These are phyloP conservation scores for Myopa tessellatipennis DNA, from an alignment of 2,888 invertebrate species.

Conservation along the genomic window DNA sequence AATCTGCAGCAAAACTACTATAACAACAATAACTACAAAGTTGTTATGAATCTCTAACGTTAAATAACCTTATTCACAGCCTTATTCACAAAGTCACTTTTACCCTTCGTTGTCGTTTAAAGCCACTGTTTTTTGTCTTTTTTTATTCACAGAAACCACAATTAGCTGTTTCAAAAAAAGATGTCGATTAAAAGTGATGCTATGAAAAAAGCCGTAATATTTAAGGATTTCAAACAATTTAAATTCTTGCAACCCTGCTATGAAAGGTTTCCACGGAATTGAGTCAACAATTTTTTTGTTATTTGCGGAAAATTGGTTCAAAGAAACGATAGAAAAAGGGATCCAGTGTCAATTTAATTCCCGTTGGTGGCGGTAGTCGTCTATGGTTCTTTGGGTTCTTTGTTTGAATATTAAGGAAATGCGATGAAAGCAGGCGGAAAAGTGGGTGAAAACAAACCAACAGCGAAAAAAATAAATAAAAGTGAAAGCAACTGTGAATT, in stretches of 20 bases:
- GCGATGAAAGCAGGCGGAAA: constrained; percentile 41
- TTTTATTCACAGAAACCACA: too few relatives aligned
- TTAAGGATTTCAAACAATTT: too few relatives aligned
- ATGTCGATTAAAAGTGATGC: too few relatives aligned
- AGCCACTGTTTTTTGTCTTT: too few relatives aligned
- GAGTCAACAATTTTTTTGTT: not conserved
- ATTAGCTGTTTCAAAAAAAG: too few relatives aligned
- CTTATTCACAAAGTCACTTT: too few relatives aligned
- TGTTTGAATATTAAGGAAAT: constrained; percentile 38
- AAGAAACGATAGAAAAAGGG: constrained; percentile 36
- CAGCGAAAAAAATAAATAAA: constrained; percentile 40
- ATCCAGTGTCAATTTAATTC: constrained; percentile 48
- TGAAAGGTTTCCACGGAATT: constrained; percentile 20
- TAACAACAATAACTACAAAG: too few relatives aligned
- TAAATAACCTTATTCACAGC: too few relatives aligned
- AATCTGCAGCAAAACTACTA: too few relatives aligned
- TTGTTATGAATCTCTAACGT: too few relatives aligned
- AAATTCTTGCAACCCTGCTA: constrained; percentile 11
- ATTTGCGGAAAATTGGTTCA: constrained; percentile 39
- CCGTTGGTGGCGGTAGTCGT: constrained; percentile 46
- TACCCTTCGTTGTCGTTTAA: too few relatives aligned
- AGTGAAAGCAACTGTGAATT: constrained; percentile 36
- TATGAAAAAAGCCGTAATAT: too few relatives aligned
- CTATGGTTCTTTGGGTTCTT: not conserved
- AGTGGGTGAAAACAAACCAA: constrained; percentile 46